phyloP scores from a whole-genome alignment of 2,797 vertebrate genomes.

The Sternotherus odoratus region DNA sequence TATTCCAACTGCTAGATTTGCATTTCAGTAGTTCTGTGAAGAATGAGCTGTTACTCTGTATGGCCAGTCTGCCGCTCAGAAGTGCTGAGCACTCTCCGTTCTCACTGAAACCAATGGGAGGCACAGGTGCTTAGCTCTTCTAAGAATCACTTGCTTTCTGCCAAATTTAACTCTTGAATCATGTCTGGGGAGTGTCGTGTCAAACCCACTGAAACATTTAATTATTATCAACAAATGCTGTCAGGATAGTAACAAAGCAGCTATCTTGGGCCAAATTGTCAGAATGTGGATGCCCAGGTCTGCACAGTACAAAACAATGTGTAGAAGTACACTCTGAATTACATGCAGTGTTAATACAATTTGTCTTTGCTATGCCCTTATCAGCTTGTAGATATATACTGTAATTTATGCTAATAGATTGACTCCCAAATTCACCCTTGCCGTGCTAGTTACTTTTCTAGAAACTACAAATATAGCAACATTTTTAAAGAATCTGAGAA shows the following conservation, averaged over 20 bases:
- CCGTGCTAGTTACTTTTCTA: slow-evolving; percentile 62
- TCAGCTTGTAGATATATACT: slow-evolving; percentile 67
- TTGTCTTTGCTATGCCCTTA: slow-evolving; percentile 73
- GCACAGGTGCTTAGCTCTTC: background rate
- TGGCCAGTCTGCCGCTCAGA: background rate
- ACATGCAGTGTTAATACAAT: slow-evolving; percentile 44
- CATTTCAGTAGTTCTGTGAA: background rate
- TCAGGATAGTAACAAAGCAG: background rate
- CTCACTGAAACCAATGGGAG: background rate
- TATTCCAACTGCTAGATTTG: background rate
- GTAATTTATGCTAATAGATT: slow-evolving; percentile 75
- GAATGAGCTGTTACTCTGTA: background rate
- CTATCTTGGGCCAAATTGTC: background rate
- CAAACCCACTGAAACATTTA: background rate
- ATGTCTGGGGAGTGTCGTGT: fast-evolving
- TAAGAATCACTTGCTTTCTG: background rate
- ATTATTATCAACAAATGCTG: background rate
- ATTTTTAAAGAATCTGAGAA: slow-evolving; percentile 41
- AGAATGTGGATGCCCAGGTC: background rate
- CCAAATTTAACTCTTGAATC: background rate
- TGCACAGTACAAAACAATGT: slow-evolving; percentile 40
- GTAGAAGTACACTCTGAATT: slow-evolving; percentile 29
- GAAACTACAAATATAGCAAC: slow-evolving; percentile 40
- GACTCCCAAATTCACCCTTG: slow-evolving; percentile 71
- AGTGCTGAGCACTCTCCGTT: fast-evolving